Evolutionary conservation across 2,888 invertebrate species (phyloP).

Genomic region (Ectemnius lituratus): DNA sequence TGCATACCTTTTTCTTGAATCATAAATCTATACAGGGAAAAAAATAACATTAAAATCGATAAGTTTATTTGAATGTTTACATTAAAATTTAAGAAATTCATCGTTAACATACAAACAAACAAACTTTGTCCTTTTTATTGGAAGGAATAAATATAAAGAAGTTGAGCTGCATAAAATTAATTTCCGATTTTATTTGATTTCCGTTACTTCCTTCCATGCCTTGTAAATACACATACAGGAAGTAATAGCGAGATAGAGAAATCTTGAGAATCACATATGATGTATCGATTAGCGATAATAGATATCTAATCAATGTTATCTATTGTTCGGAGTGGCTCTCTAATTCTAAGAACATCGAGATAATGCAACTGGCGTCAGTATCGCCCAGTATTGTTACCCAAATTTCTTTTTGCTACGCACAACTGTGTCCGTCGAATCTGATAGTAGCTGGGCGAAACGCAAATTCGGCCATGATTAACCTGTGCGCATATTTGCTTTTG

Average conservation of each 20-base stretch:
- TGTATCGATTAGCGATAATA: neutral
- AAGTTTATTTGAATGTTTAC: neutral
- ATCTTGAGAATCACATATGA: neutral
- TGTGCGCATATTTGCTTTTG: neutral
- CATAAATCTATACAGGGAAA: too few relatives aligned
- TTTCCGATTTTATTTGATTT: neutral
- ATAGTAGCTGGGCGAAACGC: neutral
- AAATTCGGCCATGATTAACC: neutral
- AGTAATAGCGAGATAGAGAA: neutral
- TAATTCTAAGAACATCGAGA: too few relatives aligned
- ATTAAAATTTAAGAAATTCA: neutral
- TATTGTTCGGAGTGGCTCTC: neutral
- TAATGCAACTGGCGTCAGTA: too few relatives aligned
- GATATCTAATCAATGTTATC: neutral
- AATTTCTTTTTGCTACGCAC: too few relatives aligned
- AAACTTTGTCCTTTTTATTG: neutral
- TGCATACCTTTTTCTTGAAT: too few relatives aligned
- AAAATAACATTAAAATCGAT: too few relatives aligned
- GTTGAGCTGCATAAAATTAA: neutral
- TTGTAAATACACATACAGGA: neutral
- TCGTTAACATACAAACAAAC: neutral
- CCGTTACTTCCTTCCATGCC: neutral
- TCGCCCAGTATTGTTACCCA: too few relatives aligned
- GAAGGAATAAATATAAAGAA: neutral
- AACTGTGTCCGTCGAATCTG: neutral